Conservation (phyloP, 2,113 vertebrate species). For the Chinchilla lanigera region DNA sequence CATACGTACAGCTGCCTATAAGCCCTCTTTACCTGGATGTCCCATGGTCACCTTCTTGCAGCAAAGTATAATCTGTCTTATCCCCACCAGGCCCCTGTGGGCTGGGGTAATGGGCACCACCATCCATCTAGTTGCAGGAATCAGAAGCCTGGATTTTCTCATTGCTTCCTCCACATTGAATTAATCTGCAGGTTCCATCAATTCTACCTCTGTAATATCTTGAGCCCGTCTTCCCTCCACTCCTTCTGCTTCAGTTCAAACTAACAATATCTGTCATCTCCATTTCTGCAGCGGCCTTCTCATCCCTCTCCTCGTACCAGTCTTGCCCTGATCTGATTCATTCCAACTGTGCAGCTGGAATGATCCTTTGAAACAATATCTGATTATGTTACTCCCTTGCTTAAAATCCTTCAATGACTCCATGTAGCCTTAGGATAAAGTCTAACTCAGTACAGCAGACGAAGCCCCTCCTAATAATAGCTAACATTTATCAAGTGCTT, state of each 20-base stretch:
- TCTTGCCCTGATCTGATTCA: conserved; percentile 55
- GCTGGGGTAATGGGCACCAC: not conserved
- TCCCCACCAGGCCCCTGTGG: not conserved
- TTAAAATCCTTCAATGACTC: conserved; percentile 56
- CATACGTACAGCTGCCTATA: fast-evolving
- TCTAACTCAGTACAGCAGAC: conserved; percentile 24
- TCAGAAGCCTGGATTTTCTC: conserved; percentile 5
- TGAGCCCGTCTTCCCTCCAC: not conserved
- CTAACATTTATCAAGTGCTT: conserved; percentile 21
- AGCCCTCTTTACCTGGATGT: not conserved
- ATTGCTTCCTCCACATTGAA: not conserved
- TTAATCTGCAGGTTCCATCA: not conserved
- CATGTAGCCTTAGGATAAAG: conserved; percentile 48
- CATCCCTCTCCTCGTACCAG: not conserved
- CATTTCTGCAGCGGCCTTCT: not conserved
- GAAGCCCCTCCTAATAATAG: conserved; percentile 18
- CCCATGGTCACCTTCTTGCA: not conserved
- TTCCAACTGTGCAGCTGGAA: conserved; percentile 41
- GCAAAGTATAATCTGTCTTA: not conserved
- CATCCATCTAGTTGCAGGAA: not conserved
- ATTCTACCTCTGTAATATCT: not conserved
- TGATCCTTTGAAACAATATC: conserved; percentile 37
- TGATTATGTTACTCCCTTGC: conserved; percentile 58
- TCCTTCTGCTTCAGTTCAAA: conserved; percentile 39
- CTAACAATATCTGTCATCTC: conserved; percentile 42